Evolutionary conservation across 1,140 invertebrate species (phyloP), one percentile per base, ranked within the genome.

Genomic region (Schmidtea mediterranea): DNA sequence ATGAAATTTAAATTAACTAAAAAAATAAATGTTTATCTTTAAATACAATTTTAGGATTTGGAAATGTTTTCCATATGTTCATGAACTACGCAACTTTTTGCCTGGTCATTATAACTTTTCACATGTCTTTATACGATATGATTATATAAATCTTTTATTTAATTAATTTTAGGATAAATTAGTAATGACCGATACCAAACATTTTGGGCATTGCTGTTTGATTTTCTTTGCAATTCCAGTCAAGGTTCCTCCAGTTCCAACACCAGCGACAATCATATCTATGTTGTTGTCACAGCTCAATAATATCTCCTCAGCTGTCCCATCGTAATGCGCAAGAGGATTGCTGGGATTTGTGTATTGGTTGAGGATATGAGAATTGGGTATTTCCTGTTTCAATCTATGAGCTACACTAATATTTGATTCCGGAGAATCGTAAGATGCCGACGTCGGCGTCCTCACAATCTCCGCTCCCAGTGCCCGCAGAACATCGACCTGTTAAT

Each of bases 391-490:
- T 55, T 60, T 59, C n/a, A 98, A 65, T 55, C 77, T 72, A 52
- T 80, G 76, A 3, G 87, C 81, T 9, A 94, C 82, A 49, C 75
- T 75, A 52, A 98, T 83, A 55, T 94, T 77, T 48, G 82, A 81
- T 51, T 89, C 79, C 0, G 82, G 79, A 43, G 78, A 77, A 57
- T 84, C 75, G 60, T 77, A 94, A 0, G 75, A 71, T 0, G 83
- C 87, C 60, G 80, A 77, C 1, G 82, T 94, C 23, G 86, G 87
- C 0, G 89, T 95, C 36, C 89, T 71, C 12, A 97, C 75, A 51
- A 97, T 92, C 67, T 89, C 77, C 13, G 90, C 86, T 5, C 92
- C 92, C 2, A 98, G 69, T 2, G 80, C 80, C 53, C 72, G 68
- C 23, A 98, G 61, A 0, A 80, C 76, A 56, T 75, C 69, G 26